A percentile compares a stretch with the other conserved stretches of the same genome.
Conservation (phyloP, 23 tunicate genomes). For the Diplosoma virens region DNA sequence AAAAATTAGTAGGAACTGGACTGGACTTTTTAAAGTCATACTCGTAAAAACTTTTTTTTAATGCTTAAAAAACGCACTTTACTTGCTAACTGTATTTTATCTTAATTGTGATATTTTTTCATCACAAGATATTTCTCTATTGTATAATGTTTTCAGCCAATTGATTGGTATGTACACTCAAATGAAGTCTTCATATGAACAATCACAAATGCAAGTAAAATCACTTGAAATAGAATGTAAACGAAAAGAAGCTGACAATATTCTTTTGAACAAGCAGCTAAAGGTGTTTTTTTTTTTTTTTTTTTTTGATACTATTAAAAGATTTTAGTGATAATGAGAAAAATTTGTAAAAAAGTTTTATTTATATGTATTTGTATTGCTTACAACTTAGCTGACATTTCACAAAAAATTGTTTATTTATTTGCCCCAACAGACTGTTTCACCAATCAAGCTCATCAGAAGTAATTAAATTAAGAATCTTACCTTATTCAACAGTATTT, state of each 20-base stretch:
- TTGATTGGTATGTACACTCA: constrained; percentile 29
- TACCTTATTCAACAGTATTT: too few relatives aligned
- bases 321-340: not conserved
- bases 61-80: too few relatives aligned
- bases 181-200: constrained; percentile 13
- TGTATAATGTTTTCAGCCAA: constrained; percentile 5
- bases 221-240: constrained; percentile 34
- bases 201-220: constrained; percentile 4
- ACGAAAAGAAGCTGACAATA: constrained; percentile 24
- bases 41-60: too few relatives aligned
- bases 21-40: too few relatives aligned
- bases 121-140: not conserved
- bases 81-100: too few relatives aligned
- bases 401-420: not conserved
- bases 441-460: too few relatives aligned
- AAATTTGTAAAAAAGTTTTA: not conserved
- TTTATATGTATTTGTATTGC: not conserved
- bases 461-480: too few relatives aligned
- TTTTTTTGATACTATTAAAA: not conserved
- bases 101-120: too few relatives aligned
- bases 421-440: not conserved
- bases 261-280: constrained; percentile 27
- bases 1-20: too few relatives aligned
- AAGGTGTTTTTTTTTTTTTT: not conserved
- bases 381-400: too few relatives aligned